Evolutionary conservation across 2,113 vertebrate genomes (phyloP).

Genomic region (Podocnemis expansa): DNA sequence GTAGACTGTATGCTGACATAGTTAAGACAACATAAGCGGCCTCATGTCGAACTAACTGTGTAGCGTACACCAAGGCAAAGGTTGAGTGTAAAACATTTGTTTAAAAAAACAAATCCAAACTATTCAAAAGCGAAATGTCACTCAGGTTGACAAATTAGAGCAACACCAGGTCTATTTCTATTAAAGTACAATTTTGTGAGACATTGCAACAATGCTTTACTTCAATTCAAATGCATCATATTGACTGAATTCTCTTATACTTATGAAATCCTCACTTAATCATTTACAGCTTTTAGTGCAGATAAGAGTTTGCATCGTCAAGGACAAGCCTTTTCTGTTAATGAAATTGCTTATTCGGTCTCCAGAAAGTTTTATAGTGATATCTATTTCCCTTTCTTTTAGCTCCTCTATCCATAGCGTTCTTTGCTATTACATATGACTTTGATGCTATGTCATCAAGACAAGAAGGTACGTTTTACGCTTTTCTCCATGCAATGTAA

Average conservation of each 20-base stretch:
- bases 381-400: constrained; percentile 19
- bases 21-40: too few relatives aligned
- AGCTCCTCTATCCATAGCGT: constrained; percentile 28
- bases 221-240: background rate
- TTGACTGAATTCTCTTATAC: background rate
- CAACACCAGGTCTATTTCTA: constrained; percentile 25
- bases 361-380: constrained; percentile 39
- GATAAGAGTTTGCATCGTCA: constrained; percentile 45
- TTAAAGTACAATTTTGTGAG: background rate
- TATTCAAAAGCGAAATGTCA: background rate
- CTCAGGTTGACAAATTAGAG: constrained; percentile 1
- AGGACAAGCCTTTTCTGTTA: constrained; percentile 34
- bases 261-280: constrained; percentile 12
- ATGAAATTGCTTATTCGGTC: background rate
- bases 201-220: background rate
- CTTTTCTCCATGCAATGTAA: constrained; percentile 44
- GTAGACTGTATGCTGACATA: too few relatives aligned
- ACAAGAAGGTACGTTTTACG: constrained; percentile 51
- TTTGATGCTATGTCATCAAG: constrained; percentile 57
- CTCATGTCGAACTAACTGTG: too few relatives aligned
- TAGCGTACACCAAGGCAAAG: too few relatives aligned
- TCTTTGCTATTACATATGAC: constrained; percentile 27
- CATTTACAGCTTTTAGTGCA: constrained; percentile 19
- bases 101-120: background rate
- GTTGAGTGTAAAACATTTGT: background rate